These are phyloP conservation scores for Aselliscus stoliczkanus DNA, from an alignment of 2,797 vertebrate genomes.

Conservation along the genomic window DNA sequence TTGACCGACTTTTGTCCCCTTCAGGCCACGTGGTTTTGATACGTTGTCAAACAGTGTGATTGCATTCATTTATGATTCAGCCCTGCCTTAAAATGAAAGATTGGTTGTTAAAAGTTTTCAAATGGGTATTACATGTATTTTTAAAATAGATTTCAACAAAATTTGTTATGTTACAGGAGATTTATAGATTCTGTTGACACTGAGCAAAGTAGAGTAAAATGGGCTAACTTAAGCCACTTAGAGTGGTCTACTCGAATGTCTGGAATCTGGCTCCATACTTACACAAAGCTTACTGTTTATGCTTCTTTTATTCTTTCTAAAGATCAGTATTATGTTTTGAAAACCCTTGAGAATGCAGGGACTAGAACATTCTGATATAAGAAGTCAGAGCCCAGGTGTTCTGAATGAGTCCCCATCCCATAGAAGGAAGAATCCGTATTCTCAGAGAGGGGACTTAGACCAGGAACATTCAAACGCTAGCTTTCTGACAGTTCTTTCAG, in stretches of 20 bases:
- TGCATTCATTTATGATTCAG: not conserved
- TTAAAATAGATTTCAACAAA: not conserved
- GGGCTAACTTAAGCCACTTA: not conserved
- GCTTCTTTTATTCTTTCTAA: not conserved
- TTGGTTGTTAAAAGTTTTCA: slow-evolving; percentile 23
- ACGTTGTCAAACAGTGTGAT: not conserved
- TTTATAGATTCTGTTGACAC: not conserved
- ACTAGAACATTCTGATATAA: not conserved
- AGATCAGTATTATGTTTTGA: not conserved
- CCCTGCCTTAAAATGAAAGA: not conserved
- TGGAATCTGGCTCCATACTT: not conserved
- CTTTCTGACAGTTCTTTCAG: slow-evolving; percentile 52
- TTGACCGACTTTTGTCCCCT: not conserved
- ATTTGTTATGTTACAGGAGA: not conserved
- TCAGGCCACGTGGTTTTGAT: not conserved
- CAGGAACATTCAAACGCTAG: slow-evolving; percentile 5
- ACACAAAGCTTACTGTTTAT: not conserved
- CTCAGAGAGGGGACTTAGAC: slow-evolving; percentile 5
- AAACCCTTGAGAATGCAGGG: not conserved
- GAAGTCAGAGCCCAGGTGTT: not conserved
- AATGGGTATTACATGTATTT: not conserved
- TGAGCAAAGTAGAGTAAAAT: not conserved
- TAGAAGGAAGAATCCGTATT: not conserved
- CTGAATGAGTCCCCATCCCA: not conserved
- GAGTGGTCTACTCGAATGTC: not conserved